Evolutionary conservation across 2,888 invertebrate species (phyloP).

Genomic region (Molorchus minor): DNA sequence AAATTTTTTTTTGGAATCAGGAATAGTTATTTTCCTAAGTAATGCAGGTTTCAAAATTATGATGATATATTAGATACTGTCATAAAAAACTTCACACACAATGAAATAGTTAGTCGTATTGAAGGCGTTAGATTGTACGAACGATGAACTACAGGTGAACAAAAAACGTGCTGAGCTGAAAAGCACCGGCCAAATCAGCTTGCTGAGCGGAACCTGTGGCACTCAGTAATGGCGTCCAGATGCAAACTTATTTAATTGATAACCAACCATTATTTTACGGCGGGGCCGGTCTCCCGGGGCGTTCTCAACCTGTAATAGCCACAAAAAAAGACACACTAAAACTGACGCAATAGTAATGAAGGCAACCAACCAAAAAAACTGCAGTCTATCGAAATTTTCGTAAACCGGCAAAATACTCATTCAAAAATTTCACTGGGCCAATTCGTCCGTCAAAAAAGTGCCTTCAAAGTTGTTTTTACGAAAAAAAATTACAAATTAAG

Average conservation of each 20-base stretch:
- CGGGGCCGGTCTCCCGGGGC: slow-evolving; percentile 59
- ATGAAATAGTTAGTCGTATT: no score
- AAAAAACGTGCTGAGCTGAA: no score
- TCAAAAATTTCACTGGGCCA: slow-evolving; percentile 85
- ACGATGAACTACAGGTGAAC: no score
- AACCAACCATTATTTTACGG: slow-evolving; percentile 46
- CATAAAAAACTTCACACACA: no score
- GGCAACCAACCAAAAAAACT: slow-evolving; percentile 71
- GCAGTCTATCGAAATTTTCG: slow-evolving; percentile 57
- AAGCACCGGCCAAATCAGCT: no score
- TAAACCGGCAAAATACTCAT: slow-evolving; percentile 65
- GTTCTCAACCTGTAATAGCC: slow-evolving; percentile 82
- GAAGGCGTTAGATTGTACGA: no score
- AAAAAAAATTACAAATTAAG: slow-evolving; percentile 79
- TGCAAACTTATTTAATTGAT: slow-evolving; percentile 16
- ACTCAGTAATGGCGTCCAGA: background rate
- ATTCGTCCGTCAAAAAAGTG: slow-evolving; percentile 95
- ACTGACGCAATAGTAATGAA: slow-evolving; percentile 84
- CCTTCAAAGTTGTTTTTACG: slow-evolving; percentile 93
- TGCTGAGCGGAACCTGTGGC: background rate
- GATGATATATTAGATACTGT: no score
- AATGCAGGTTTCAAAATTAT: no score
- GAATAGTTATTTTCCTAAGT: no score
- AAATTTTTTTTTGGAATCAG: no score
- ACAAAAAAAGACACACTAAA: slow-evolving; percentile 70